Evolutionary conservation across 1,140 invertebrate genomes (phyloP), one percentile per base, ranked within the genome.

Genomic region (Chlorops oryzae): DNA sequence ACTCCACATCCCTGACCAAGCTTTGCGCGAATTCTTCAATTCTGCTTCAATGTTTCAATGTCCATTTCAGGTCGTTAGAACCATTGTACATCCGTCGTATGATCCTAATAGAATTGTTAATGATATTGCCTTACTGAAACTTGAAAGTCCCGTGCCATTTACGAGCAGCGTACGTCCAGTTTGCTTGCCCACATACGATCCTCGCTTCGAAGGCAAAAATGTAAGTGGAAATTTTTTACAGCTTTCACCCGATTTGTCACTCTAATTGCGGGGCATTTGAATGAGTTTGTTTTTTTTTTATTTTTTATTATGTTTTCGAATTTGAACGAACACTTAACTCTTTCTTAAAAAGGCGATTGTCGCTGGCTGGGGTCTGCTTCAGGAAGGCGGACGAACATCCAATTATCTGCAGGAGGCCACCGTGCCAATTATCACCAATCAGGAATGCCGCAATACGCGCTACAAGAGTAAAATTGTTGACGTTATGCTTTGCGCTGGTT

Each of bases 391-490:
- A 1, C 81, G 83, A 58, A 88, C 90, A 69, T 89, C 87, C 61
- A 87, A 87, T 17, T 78, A 84, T 3, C 83, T 92, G 66, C 78
- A 88, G 52, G 87, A 92, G 72, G 88, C 87, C 0, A 78, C 83
- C 34, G 75, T 96, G 15, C 91, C 91, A 0, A 83, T 96, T 13
- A 94, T 92, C 85, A 80, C 84, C 50, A 94, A 93, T 65, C 82
- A 87, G 40, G 87, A 93, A 55, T 92, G 92, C 62, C 56, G 55
- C 7, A 83, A 92, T 65, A 77, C 83, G 20, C 88, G 88, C 12
- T 94, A 93, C 72, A 91, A 90, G 72, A 89, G 93, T 61, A 88
- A 88, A 24, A 95, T 96, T 53, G 91, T 86, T 3, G 82, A 85
- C 13, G 89, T 87, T 49, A 95, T 95, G 75, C 76, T 96, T 13